Conservation (phyloP, 2,888 invertebrate species). For the Hymenopus coronatus region DNA sequence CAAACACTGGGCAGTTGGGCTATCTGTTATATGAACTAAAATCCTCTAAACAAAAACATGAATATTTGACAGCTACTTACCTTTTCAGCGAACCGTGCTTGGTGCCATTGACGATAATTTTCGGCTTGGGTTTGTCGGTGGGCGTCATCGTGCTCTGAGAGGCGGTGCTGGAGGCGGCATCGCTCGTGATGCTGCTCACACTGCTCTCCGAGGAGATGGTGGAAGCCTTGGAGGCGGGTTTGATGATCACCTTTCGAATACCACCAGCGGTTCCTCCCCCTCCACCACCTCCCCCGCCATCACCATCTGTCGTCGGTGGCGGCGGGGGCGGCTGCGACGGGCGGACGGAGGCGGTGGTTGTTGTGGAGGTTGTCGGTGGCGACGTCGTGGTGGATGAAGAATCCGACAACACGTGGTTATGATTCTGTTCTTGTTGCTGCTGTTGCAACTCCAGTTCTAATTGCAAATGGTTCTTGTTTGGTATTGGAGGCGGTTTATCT, state of each 20-base stretch:
- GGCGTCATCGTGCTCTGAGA: slow-evolving; percentile 48
- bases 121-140: slow-evolving; percentile 64
- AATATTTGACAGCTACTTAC: slow-evolving; percentile 46
- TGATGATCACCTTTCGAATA: slow-evolving; percentile 1
- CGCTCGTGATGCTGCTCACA: slow-evolving; percentile 61
- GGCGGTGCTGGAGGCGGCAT: slow-evolving; percentile 56
- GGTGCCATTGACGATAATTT: slow-evolving; percentile 65
- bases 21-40: too few species aligned
- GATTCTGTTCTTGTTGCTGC: slow-evolving; percentile 4
- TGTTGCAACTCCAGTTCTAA: slow-evolving; percentile 47
- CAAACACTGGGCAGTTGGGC: too few species aligned
- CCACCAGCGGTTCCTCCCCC: not conserved
- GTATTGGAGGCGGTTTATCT: slow-evolving; percentile 61
- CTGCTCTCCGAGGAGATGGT: slow-evolving; percentile 62
- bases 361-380: not conserved
- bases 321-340: slow-evolving; percentile 30
- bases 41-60: too few species aligned
- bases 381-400: not conserved
- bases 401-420: not conserved
- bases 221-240: slow-evolving; percentile 5
- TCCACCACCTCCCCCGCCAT: slow-evolving; percentile 46
- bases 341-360: not conserved
- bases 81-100: slow-evolving; percentile 71
- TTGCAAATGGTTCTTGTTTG: slow-evolving; percentile 50
- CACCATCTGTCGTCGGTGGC: slow-evolving; percentile 40